These are phyloP conservation scores for Gobio occitaniae DNA, from an alignment of 2,797 vertebrate species.

Conservation along the genomic window DNA sequence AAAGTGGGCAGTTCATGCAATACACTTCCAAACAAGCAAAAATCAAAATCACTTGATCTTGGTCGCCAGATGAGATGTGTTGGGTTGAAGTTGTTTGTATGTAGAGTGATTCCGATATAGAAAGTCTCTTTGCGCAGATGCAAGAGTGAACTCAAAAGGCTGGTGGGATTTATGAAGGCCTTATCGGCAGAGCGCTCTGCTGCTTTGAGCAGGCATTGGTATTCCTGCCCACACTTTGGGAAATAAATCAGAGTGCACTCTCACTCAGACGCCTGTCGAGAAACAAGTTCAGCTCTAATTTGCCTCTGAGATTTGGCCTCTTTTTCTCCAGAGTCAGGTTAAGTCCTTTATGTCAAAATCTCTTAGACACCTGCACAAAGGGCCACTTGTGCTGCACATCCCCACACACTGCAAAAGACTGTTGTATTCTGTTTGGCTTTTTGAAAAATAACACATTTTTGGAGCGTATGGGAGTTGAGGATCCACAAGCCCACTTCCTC, in stretches of 20 bases:
- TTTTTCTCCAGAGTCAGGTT: constrained; percentile 55
- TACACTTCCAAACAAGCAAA: background rate
- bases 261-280: constrained; percentile 76
- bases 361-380: constrained; percentile 47
- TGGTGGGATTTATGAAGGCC: constrained; percentile 69
- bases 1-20: constrained; percentile 16
- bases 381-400: constrained; percentile 34
- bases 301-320: constrained; percentile 55
- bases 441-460: constrained; percentile 39
- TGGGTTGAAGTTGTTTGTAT: constrained; percentile 31
- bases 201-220: constrained; percentile 78
- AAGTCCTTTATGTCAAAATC: constrained; percentile 55
- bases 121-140: constrained; percentile 51
- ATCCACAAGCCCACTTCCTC: constrained; percentile 35
- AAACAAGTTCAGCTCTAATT: constrained; percentile 72
- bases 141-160: constrained; percentile 58
- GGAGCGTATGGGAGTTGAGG: constrained; percentile 25
- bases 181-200: constrained; percentile 63
- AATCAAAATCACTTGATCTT: constrained; percentile 24
- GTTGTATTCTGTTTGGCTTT: constrained; percentile 30
- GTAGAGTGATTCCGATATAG: constrained; percentile 46
- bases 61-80: background rate
- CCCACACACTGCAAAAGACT: constrained; percentile 16
- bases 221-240: constrained; percentile 74
- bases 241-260: constrained; percentile 74